Conservation (phyloP, 2,888 invertebrate genomes). For the Caenorhabditis sulstoni region DNA sequence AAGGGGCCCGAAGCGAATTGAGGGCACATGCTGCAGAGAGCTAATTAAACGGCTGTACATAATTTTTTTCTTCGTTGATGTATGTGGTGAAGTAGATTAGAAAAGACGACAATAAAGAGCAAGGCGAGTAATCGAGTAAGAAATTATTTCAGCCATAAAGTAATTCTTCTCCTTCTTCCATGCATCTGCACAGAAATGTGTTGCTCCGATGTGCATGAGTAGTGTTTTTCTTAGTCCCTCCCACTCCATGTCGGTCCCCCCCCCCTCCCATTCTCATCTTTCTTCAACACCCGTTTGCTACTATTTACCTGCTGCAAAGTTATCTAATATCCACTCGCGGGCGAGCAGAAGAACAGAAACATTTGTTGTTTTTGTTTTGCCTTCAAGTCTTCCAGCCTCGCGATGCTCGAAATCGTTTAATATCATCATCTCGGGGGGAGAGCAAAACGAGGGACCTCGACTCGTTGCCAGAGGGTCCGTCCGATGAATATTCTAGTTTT, state of each 20-base stretch:
- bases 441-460: no score
- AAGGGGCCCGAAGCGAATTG: slow-evolving; percentile 10
- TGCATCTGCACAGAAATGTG: slow-evolving; percentile 27
- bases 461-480: slow-evolving; percentile 21
- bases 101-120: slow-evolving; percentile 50
- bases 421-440: slow-evolving; percentile 13
- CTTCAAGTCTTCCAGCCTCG: slow-evolving; percentile 6
- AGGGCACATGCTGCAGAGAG: slow-evolving; percentile 38
- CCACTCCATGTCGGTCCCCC: neutral
- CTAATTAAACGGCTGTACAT: slow-evolving; percentile 60
- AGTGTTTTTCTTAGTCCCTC: slow-evolving; percentile 20
- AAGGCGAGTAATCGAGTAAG: slow-evolving; percentile 60
- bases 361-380: slow-evolving; percentile 42
- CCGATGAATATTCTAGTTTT: slow-evolving; percentile 55
- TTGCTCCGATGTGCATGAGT: slow-evolving; percentile 26
- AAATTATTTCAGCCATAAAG: slow-evolving; percentile 64
- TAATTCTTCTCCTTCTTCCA: slow-evolving; percentile 27
- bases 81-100: slow-evolving; percentile 58
- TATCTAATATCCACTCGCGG: slow-evolving; percentile 23
- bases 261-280: slow-evolving; percentile 28
- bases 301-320: slow-evolving; percentile 36
- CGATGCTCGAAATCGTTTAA: slow-evolving; percentile 19
- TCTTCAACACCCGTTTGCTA: slow-evolving; percentile 2
- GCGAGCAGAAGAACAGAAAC: slow-evolving; percentile 12
- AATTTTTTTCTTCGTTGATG: slow-evolving; percentile 54